Conservation (phyloP, 2,888 invertebrate species). For the Hesperia comma region DNA sequence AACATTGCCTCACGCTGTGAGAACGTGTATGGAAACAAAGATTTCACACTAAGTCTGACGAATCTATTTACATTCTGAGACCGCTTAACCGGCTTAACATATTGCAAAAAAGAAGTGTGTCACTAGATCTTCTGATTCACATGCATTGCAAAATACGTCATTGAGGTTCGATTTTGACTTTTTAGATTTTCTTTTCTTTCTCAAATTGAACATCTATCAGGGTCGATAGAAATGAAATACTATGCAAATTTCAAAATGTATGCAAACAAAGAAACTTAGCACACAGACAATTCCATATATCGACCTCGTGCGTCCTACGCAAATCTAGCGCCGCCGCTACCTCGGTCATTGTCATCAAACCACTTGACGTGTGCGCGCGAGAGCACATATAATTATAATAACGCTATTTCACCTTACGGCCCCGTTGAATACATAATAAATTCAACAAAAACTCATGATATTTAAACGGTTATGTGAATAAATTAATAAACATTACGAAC, state of each 20-base stretch:
- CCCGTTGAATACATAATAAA: constrained; percentile 32
- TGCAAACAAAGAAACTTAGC: constrained; percentile 58
- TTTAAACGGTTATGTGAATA: constrained; percentile 44
- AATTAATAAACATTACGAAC: constrained; percentile 48
- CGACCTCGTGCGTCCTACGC: constrained; percentile 74
- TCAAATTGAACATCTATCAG: background rate
- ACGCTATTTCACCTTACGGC: constrained; percentile 16
- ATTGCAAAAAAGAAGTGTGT: constrained; percentile 30
- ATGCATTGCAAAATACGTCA: constrained; percentile 18
- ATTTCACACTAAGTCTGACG: constrained; percentile 11
- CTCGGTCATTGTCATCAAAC: constrained; percentile 70
- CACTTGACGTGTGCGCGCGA: constrained; percentile 42
- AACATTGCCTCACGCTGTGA: background rate
- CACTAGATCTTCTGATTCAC: constrained; percentile 11
- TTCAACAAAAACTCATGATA: constrained; percentile 38
- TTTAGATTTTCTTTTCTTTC: no score
- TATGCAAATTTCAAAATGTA: constrained; percentile 70
- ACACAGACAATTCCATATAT: constrained; percentile 60
- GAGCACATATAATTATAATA: constrained; percentile 10
- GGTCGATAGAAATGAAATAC: constrained; percentile 51
- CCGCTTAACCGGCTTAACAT: constrained; percentile 6
- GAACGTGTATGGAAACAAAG: constrained; percentile 5
- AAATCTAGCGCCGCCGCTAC: constrained; percentile 44
- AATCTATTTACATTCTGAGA: constrained; percentile 26
- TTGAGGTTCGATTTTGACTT: constrained; percentile 15